phyloP scores from a whole-genome alignment of 1,140 invertebrate genomes.

The Rhopalosiphum maidis region DNA sequence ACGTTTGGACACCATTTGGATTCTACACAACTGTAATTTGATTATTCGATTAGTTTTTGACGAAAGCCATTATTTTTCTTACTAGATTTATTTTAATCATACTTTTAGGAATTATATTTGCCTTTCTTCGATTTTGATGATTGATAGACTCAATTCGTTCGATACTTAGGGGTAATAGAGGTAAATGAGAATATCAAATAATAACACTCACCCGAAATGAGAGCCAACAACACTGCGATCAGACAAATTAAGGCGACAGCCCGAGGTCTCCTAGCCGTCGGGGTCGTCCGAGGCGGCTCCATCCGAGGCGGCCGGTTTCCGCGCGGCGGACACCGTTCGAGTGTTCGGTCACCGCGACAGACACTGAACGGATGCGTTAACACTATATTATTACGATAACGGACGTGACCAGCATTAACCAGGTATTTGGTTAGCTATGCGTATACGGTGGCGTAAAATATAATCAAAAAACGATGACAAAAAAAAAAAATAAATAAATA shows the following conservation, averaged over 20 bases:
- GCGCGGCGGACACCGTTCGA: not conserved
- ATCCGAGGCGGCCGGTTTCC: not conserved
- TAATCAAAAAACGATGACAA: not conserved
- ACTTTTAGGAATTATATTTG: not conserved
- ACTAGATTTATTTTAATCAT: not conserved
- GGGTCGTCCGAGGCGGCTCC: conserved; percentile 22
- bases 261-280: not conserved
- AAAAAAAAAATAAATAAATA: not conserved
- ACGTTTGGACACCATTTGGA: too few relatives aligned
- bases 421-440: not conserved
- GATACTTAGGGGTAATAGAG: not conserved
- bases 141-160: not conserved
- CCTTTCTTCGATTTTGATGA: not conserved
- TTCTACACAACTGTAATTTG: not conserved
- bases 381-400: not conserved
- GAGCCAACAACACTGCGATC: not conserved
- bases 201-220: not conserved
- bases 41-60: not conserved
- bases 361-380: not conserved
- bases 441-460: not conserved
- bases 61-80: not conserved
- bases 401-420: not conserved
- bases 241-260: conserved; percentile 1
- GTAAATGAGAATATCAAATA: not conserved
- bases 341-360: not conserved